Evolutionary conservation across 2,113 vertebrate genomes (phyloP), one percentile per base, ranked within the genome.

Genomic region (Numenius arquata): DNA sequence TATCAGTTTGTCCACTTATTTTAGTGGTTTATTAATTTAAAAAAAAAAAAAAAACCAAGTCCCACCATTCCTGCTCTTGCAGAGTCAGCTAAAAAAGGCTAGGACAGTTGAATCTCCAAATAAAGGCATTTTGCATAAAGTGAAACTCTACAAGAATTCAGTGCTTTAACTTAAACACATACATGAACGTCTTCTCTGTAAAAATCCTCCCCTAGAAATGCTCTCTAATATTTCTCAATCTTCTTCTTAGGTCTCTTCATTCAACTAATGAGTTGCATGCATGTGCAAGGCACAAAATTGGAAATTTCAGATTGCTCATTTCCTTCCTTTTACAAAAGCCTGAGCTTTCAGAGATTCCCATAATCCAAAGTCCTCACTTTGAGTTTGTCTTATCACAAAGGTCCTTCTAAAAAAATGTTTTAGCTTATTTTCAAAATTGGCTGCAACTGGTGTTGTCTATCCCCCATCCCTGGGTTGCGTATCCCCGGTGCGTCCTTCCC

Each of bases 391-490:
- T 85, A 87, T 41, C 61, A 43, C 17, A 50, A 9, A 1, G 12
- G 5, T 58, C 61, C 53, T 56, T 47, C 22, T 45, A 30, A 38
- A 74, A 74, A 52, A 47, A 6, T 6, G 5, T 20, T 77, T 38
- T 20, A 53, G 5, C 10, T 19, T 23, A 15, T 59, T 76, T 52
- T 23, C 48, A 48, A 55, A 86, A 73, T 19, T 10, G 9, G 29
- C 43, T 80, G 47, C 4, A 30, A 77, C 18, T 4, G 13, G 5
- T 7, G 0, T 10, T 8, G 9, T 14, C 19, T 5, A 15, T 23
- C 11, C n/a, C n/a, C 6, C 0, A 0, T 11, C 26, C 30, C 8
- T 3, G 1, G 21, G 32, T 40, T 43, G 48, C 4, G 16, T 45
- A 53, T 40, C 43, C 48, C 36, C 8, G 3, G 30, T 32, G 9